Conservation (phyloP, 2,888 invertebrate genomes). For the Drosophila lutescens region DNA sequence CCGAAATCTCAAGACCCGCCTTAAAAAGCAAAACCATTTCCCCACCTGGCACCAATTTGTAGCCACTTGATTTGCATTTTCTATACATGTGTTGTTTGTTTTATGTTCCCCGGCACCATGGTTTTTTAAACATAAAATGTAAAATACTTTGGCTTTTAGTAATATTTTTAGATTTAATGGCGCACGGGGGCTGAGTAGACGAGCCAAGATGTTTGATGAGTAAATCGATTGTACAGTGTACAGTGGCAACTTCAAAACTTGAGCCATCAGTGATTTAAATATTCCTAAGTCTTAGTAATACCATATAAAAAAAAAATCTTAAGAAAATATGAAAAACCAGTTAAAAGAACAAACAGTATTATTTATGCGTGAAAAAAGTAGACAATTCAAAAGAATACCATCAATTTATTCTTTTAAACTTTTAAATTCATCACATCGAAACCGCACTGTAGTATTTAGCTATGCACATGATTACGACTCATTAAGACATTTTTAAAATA, state of each 20-base stretch:
- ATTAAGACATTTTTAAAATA: conserved; percentile 32
- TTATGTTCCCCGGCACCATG: neutral
- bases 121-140: neutral
- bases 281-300: no score
- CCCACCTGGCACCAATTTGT: conserved; percentile 23
- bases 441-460: conserved; percentile 21
- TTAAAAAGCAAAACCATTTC: conserved; percentile 22
- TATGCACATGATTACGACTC: conserved; percentile 28
- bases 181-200: neutral
- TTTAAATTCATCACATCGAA: neutral
- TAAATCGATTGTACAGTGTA: conserved; percentile 1
- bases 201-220: neutral
- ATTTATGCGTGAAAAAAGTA: no score
- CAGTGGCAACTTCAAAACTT: neutral
- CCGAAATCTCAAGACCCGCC: neutral
- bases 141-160: conserved; percentile 1
- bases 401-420: no score
- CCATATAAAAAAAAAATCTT: no score
- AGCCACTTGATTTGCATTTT: conserved; percentile 32
- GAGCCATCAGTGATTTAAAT: no score
- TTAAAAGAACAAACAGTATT: no score
- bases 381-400: no score
- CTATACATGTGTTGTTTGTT: conserved; percentile 7
- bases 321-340: no score
- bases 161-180: conserved; percentile 6